Evolutionary conservation across 2,113 vertebrate species (phyloP).

Genomic region (Benitochromis conjunctus): DNA sequence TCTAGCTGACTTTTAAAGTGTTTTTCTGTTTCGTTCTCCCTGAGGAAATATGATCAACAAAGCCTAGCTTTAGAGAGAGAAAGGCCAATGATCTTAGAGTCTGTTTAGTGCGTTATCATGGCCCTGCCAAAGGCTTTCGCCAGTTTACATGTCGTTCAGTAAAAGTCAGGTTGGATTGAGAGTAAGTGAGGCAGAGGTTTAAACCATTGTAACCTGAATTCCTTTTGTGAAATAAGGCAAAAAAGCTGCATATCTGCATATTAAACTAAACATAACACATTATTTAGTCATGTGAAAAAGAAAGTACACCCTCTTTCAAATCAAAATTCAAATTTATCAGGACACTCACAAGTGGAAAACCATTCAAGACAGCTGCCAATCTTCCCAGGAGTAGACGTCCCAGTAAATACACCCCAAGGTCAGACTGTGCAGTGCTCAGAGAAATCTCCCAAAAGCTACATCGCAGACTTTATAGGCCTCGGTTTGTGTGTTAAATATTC

Average conservation of each 20-base stretch:
- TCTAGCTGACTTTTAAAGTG: conserved; percentile 77
- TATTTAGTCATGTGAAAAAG: not conserved
- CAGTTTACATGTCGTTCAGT: not conserved
- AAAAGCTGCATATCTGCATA: not conserved
- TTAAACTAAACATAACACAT: not conserved
- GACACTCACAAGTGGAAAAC: not conserved
- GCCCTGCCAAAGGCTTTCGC: not conserved
- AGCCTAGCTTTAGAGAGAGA: conserved; percentile 30
- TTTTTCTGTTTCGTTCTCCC: conserved; percentile 67
- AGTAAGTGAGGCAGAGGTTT: not conserved
- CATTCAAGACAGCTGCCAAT: not conserved
- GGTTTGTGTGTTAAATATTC: not conserved
- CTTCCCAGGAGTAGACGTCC: not conserved
- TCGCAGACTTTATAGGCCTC: not conserved
- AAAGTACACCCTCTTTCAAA: not conserved
- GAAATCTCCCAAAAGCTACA: not conserved
- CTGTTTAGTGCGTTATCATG: conserved; percentile 14
- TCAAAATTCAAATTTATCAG: rapidly evolving
- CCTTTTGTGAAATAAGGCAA: not conserved
- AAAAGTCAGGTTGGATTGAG: not conserved
- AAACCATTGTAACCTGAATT: not conserved
- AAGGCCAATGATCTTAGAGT: conserved; percentile 31
- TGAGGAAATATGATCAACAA: conserved; percentile 44
- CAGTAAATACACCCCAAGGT: not conserved
- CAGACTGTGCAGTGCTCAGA: not conserved